Conservation (phyloP, 2,113 vertebrate genomes). For the Pionites leucogaster region DNA sequence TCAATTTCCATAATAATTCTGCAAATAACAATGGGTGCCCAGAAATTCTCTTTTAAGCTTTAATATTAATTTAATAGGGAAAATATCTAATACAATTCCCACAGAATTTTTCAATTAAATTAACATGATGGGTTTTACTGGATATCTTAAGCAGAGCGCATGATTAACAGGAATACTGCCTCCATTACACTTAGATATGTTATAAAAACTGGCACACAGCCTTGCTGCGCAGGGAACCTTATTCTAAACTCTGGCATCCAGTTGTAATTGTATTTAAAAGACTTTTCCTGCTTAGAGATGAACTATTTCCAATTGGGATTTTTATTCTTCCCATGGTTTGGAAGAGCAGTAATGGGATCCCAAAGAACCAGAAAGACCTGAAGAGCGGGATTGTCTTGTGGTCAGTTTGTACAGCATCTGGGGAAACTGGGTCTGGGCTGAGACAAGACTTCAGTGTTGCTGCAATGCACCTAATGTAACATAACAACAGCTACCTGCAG, state of each 20-base stretch:
- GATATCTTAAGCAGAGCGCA: conserved; percentile 65
- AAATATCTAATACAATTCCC: conserved; percentile 72
- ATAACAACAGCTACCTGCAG: not conserved
- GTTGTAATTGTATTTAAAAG: conserved; percentile 61
- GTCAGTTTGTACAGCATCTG: not conserved
- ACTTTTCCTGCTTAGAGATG: conserved; percentile 46
- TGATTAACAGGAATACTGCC: conserved; percentile 60
- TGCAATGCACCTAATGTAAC: not conserved
- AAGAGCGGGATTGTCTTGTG: not conserved
- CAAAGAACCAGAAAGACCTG: not conserved
- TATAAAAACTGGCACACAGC: conserved; percentile 22
- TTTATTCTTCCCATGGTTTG: not conserved
- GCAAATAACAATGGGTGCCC: conserved; percentile 57
- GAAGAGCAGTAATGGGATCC: not conserved
- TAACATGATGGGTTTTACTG: conserved; percentile 65
- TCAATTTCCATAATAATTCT: conserved; percentile 69
- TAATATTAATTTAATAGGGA: conserved; percentile 74
- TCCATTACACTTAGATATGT: conserved; percentile 66
- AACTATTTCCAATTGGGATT: conserved; percentile 6
- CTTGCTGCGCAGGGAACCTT: conserved; percentile 22
- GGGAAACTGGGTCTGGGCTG: not conserved
- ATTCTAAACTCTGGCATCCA: conserved; percentile 56
- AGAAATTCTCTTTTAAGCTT: conserved; percentile 67
- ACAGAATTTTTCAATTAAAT: conserved; percentile 77
- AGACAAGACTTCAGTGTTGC: not conserved